Evolutionary conservation across 2,797 vertebrate species (phyloP).

Genomic region (Nothura maculosa): DNA sequence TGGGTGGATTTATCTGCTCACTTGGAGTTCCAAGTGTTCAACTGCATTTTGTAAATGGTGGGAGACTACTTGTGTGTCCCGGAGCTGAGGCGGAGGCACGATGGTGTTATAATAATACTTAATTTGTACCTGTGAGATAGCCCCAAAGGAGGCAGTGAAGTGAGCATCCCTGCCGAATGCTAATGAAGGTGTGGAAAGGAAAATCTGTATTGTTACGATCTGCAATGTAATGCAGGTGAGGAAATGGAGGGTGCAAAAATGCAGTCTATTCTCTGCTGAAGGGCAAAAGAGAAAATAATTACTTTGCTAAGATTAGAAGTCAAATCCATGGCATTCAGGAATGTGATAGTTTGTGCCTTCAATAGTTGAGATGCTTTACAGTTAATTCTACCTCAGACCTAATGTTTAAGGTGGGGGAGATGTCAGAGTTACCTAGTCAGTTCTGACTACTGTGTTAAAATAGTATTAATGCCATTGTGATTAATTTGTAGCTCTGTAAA

Average conservation of each 20-base stretch:
- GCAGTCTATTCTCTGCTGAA: conserved; percentile 9
- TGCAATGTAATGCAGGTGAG: conserved; percentile 1
- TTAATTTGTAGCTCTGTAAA: not conserved
- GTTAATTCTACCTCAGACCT: conserved; percentile 13
- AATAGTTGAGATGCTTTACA: conserved; percentile 33
- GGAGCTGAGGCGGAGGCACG: not conserved
- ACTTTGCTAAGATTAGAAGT: not conserved
- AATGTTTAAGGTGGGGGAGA: not conserved
- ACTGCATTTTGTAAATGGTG: not conserved
- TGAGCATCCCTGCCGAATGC: not conserved
- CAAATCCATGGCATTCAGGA: not conserved
- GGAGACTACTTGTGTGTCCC: not conserved
- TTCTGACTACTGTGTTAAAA: conserved; percentile 3
- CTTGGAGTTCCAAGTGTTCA: not conserved
- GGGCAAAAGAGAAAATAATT: conserved; percentile 34
- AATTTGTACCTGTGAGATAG: not conserved
- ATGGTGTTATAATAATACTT: not conserved
- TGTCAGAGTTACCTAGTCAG: not conserved
- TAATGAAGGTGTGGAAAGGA: not conserved
- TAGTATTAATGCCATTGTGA: not conserved
- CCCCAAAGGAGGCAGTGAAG: not conserved
- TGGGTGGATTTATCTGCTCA: not conserved
- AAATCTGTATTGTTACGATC: not conserved
- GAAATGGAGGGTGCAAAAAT: not conserved
- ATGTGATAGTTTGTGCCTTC: not conserved